These are phyloP conservation scores for Pterobdella sp. DNA, from an alignment of 2,888 invertebrate genomes.

Conservation along the genomic window DNA sequence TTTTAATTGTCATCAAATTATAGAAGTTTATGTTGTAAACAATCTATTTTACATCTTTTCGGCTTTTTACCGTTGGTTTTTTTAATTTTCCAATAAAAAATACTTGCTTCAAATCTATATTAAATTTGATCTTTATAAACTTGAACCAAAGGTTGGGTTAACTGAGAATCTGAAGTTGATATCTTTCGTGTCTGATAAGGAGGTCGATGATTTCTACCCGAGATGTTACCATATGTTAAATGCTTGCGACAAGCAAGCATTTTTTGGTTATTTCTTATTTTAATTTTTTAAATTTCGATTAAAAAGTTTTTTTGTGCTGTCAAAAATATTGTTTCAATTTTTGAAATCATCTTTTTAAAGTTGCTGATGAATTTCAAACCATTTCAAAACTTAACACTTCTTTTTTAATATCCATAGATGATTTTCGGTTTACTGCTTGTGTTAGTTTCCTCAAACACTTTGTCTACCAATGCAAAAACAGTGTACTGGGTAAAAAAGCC, in stretches of 20 bases:
- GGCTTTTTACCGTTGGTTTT: neutral
- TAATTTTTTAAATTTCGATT: too few relatives aligned
- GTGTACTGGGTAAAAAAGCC: neutral
- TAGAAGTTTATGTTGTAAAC: neutral
- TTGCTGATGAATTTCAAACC: too few relatives aligned
- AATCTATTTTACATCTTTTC: neutral
- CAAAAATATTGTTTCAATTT: too few relatives aligned
- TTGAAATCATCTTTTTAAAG: too few relatives aligned
- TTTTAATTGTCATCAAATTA: too few relatives aligned
- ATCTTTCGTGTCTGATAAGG: constrained; percentile 44
- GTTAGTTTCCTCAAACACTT: constrained; percentile 73
- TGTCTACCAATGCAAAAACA: constrained; percentile 53
- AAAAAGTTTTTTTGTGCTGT: too few relatives aligned
- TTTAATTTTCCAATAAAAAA: neutral
- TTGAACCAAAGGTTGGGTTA: constrained; percentile 40
- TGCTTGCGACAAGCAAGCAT: constrained; percentile 40
- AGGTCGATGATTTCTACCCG: constrained; percentile 71
- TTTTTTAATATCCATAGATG: too few relatives aligned
- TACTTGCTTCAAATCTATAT: too few relatives aligned
- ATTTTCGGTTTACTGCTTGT: constrained; percentile 81
- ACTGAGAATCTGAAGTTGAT: constrained; percentile 39
- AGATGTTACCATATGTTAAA: constrained; percentile 67
- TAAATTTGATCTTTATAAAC: too few relatives aligned
- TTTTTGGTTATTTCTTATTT: constrained; percentile 42
- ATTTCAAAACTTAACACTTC: too few relatives aligned